phyloP scores from a whole-genome alignment of 2,888 invertebrate genomes.

The Papilio elwesi region DNA sequence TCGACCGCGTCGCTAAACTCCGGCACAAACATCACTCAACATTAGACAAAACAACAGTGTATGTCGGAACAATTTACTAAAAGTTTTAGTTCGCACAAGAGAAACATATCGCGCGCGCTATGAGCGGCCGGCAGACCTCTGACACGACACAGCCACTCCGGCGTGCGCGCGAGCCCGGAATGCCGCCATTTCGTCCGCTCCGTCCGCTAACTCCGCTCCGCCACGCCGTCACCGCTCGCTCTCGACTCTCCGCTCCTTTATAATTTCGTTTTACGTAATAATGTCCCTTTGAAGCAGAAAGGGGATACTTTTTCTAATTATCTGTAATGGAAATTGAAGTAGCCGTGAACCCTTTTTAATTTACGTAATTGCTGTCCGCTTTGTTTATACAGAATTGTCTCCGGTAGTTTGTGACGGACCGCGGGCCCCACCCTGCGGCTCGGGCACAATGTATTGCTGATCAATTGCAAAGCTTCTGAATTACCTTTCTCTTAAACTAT shows the following conservation, averaged over 20 bases:
- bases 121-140: background rate
- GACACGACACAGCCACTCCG: background rate
- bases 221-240: background rate
- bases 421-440: no score
- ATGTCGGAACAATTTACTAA: background rate
- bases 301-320: conserved; percentile 29
- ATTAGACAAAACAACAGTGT: background rate
- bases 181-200: background rate
- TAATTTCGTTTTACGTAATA: conserved; percentile 27
- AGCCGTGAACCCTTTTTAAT: conserved; percentile 16
- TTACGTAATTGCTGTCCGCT: conserved; percentile 18
- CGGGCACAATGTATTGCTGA: no score
- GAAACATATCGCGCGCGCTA: conserved; percentile 17
- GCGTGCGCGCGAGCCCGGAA: conserved; percentile 13
- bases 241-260: background rate
- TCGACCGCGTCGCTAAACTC: background rate
- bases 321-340: conserved; percentile 29
- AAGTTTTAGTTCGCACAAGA: conserved; percentile 10
- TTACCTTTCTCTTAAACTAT: no score
- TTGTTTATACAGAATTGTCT: conserved; percentile 15
- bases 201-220: background rate
- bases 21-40: background rate
- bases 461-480: no score
- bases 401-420: no score
- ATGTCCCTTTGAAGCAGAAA: conserved; percentile 16